Evolutionary conservation across 2,888 invertebrate species (phyloP), one percentile per base, ranked within the genome.

Genomic region (Clivina fossor): DNA sequence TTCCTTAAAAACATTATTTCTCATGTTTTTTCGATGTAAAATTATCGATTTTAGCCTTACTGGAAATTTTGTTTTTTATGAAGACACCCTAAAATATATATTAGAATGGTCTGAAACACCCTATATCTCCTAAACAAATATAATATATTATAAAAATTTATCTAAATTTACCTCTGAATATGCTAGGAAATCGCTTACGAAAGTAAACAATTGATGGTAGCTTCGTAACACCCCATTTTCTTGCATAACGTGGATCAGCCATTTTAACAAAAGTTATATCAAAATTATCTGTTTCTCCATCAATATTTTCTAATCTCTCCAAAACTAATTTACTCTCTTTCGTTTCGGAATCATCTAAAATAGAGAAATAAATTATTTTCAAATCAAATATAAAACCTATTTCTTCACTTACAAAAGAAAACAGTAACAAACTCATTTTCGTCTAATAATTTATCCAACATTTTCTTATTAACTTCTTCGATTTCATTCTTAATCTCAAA

Each of bases 401-500:
- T 47, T 20, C 4, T 41, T 43, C 60, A 82, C 90, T 85, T 80
- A 96, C 95, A 97, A 74, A 96, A 96, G 72, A 90, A 95, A 49
- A 97, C 94, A 4, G 94, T 90, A 44, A 97, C 79, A 69, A 93
- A 96, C 76, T 95, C 95, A 66, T 94, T 94, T 71, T 96, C 96
- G 63, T 94, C 92, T 48, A 96, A 75, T 15, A 96, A 77, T 75
- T 96, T 96, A 69, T 96, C 94, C 66, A 96, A 78, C 93, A 95
- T 95, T 76, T 95, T 94, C 60, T 91, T 85, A 74, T 96, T 95
- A 5, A 97, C 96, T 72, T 96, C 95, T 72, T 95, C 95, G 68
- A 96, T 96, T 81, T 94, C 94, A 69, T 93, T 94, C 78, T 93
- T 93, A 49, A 94, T 88, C 75, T 94, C 93, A 75, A 94, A 93